A percentile compares a stretch with the other conserved stretches of the same genome.
phyloP scores from a whole-genome alignment of 1,140 invertebrate species.

The Neelides sp. region DNA sequence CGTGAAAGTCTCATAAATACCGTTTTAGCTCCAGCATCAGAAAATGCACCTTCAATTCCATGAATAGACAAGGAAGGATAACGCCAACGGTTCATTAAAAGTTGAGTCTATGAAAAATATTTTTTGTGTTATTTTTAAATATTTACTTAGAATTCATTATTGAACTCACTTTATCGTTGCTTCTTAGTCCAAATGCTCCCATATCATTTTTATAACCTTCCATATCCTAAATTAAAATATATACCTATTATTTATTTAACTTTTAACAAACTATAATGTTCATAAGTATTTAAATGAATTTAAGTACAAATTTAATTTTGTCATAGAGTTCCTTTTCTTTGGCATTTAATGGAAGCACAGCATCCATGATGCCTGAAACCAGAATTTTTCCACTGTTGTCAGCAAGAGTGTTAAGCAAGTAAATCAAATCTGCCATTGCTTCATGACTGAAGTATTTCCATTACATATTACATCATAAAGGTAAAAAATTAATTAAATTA shows the following conservation, averaged over 20 bases:
- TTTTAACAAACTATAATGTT: no score
- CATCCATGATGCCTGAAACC: constrained; percentile 62
- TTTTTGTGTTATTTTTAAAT: neutral
- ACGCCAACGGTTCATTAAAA: constrained; percentile 87
- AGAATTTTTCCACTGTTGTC: constrained; percentile 72
- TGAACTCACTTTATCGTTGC: neutral
- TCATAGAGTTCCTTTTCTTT: constrained; percentile 66
- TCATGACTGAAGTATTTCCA: constrained; percentile 45
- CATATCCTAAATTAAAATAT: constrained; percentile 56
- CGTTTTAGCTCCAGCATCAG: constrained; percentile 20
- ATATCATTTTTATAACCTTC: constrained; percentile 63
- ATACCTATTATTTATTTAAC: constrained; percentile 56
- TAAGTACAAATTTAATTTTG: constrained; percentile 83
- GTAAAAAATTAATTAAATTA: no score
- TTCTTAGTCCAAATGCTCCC: constrained; percentile 12
- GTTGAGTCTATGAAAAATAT: no score
- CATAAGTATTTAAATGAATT: no score
- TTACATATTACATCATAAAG: neutral
- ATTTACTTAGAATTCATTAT: neutral
- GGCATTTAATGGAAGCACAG: constrained; percentile 56
- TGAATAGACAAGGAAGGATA: constrained; percentile 80
- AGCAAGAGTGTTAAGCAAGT: constrained; percentile 64
- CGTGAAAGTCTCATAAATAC: neutral
- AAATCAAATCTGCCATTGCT: constrained; percentile 77
- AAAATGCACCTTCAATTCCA: constrained; percentile 89